Percentiles rank a stretch among this genome's conserved stretches.
Conservation (phyloP, 2,888 invertebrate species). For the Aproaerema taeniolella region DNA sequence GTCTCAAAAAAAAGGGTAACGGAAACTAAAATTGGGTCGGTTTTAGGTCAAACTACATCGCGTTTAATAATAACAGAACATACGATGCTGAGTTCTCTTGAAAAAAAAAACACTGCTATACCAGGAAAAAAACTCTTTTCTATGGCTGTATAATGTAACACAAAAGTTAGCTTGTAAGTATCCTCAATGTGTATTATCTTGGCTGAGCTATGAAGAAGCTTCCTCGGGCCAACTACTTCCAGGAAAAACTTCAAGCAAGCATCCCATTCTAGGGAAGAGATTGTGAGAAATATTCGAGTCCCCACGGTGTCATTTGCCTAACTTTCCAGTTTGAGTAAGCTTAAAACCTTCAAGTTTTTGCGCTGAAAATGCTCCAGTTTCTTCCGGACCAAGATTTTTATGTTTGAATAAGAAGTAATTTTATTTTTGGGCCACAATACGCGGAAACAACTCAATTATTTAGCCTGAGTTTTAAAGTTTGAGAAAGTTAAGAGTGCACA, state of each 20-base stretch:
- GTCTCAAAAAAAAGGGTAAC: too few relatives aligned
- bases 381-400: slow-evolving; percentile 41
- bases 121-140: too few relatives aligned
- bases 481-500: neutral
- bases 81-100: too few relatives aligned
- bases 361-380: slow-evolving; percentile 38
- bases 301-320: slow-evolving; percentile 66
- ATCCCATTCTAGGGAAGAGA: slow-evolving; percentile 54
- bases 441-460: slow-evolving; percentile 26
- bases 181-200: slow-evolving; percentile 50
- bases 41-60: too few relatives aligned
- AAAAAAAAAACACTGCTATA: neutral
- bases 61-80: too few relatives aligned
- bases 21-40: too few relatives aligned
- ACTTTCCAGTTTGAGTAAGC: slow-evolving; percentile 66
- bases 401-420: slow-evolving; percentile 36
- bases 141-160: too few relatives aligned
- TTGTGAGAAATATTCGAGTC: slow-evolving; percentile 61
- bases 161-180: slow-evolving; percentile 48
- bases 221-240: slow-evolving; percentile 45
- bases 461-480: neutral
- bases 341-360: slow-evolving; percentile 54
- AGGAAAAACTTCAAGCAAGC: slow-evolving; percentile 49
- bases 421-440: slow-evolving; percentile 27
- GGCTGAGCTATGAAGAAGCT: slow-evolving; percentile 34